Evolutionary conservation across 2,888 invertebrate species (phyloP), one percentile per base, ranked within the genome.

Genomic region (Tenthredo livida): DNA sequence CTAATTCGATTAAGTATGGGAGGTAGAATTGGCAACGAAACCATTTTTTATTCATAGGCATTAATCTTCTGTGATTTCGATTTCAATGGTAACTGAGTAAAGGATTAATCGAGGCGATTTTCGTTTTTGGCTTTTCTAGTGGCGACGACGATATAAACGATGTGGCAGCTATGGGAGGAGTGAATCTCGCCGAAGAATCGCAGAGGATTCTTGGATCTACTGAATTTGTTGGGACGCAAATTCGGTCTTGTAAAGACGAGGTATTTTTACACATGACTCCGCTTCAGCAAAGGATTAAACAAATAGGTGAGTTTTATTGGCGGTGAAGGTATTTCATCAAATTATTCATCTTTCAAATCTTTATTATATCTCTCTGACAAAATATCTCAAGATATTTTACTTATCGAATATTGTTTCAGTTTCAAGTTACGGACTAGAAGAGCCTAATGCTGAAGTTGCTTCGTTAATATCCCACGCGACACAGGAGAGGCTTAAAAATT

Each of bases 111-210:
- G 33, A 80, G 21, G 43, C 67, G 72, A 67, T 61, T 73, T 88
- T 7, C 7, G 88, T 37, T 0, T 94, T 91, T 92, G 92, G 72
- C 92, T 93, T 95, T 91, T 95, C 94, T 95, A 94, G 96, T 87
- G 98, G 97, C 70, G 98, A 98, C 91, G 99, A 99, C 92, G 99
- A 99, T 93, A 98, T 99, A 91, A 99, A 99, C 92, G 99, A 99
- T 94, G 99, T 99, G 17, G 99, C 99, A 47, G 98, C 99, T 12
- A 99, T 99, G 99, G 99, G 99, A 87, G 99, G 99, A 82, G 99
- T 99, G 84, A 99, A 99, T 94, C 95, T 99, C 90, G 97, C 97
- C 0, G 99, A 99, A 94, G 99, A 99, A 94, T 97, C 97, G 58
- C 98, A 98, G 93, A 96, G 98, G 93, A 99, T 99, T 91, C 95